Evolutionary conservation across 2,888 invertebrate genomes (phyloP).

Genomic region (Pediacus dermestoides): DNA sequence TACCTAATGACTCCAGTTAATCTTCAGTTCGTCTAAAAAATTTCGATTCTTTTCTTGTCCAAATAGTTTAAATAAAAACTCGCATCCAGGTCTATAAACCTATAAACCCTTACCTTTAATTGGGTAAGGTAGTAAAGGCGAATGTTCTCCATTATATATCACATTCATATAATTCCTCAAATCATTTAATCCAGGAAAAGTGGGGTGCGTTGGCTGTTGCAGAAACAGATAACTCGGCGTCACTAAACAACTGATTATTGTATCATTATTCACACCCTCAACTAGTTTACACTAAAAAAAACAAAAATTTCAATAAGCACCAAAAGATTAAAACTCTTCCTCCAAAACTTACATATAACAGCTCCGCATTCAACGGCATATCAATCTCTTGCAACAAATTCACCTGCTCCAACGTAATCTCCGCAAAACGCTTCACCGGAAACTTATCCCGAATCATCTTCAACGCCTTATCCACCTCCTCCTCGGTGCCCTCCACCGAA

Average conservation of each 20-base stretch:
- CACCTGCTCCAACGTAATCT: constrained; percentile 67
- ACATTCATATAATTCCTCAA: constrained; percentile 79
- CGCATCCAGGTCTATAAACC: too few relatives aligned
- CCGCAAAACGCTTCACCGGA: constrained; percentile 75
- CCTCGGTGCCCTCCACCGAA: constrained; percentile 55
- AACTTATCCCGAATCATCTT: constrained; percentile 81
- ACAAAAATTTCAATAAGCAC: constrained; percentile 4
- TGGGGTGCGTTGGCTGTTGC: constrained; percentile 93
- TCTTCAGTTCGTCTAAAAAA: too few relatives aligned
- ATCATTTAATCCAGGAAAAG: constrained; percentile 77
- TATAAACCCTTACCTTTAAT: constrained; percentile 67
- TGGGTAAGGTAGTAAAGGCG: constrained; percentile 77
- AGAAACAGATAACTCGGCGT: constrained; percentile 88
- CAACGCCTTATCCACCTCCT: constrained; percentile 77
- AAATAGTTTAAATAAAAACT: too few relatives aligned
- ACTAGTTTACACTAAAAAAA: constrained; percentile 73
- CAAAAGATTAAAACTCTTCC: neutral
- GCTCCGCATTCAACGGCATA: constrained; percentile 42
- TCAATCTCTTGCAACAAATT: constrained; percentile 45
- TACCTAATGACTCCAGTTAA: too few relatives aligned
- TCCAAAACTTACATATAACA: constrained; percentile 42
- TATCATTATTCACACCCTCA: constrained; percentile 90
- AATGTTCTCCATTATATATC: constrained; percentile 73
- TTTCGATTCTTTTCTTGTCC: too few relatives aligned
- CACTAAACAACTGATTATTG: constrained; percentile 81